phyloP scores from a whole-genome alignment of 1,140 invertebrate species.

The Carcinoscorpius rotundicauda region DNA sequence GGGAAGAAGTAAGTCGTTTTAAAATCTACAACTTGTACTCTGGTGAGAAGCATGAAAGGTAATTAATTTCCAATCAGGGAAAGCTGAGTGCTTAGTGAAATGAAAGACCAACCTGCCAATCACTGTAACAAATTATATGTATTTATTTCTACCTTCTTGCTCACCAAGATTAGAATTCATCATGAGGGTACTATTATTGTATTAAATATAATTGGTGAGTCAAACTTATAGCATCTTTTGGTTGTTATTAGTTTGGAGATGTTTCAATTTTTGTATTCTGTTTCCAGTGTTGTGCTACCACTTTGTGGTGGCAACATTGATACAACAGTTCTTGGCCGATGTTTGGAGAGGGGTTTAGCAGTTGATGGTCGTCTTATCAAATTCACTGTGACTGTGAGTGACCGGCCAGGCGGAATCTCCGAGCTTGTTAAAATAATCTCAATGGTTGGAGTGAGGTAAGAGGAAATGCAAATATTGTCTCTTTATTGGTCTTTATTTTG shows the following conservation, averaged over 20 bases:
- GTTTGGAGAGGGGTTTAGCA: slow-evolving; percentile 75
- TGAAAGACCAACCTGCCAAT: too few species aligned
- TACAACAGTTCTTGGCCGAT: slow-evolving; percentile 74
- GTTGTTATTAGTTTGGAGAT: neutral
- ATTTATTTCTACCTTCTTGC: too few species aligned
- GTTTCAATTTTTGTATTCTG: slow-evolving; percentile 1
- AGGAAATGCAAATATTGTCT: neutral
- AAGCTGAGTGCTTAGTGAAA: too few species aligned
- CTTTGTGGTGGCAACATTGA: slow-evolving; percentile 89
- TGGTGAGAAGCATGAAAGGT: too few species aligned
- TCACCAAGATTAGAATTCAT: too few species aligned
- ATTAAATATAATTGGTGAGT: neutral
- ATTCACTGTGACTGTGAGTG: slow-evolving; percentile 72
- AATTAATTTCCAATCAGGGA: too few species aligned
- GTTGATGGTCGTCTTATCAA: slow-evolving; percentile 74
- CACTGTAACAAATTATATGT: too few species aligned
- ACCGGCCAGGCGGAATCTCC: slow-evolving; percentile 73
- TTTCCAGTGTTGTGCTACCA: slow-evolving; percentile 58
- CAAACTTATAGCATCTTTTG: neutral
- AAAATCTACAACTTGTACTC: neutral
- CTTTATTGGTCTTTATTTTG: too few species aligned
- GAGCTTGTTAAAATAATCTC: slow-evolving; percentile 65
- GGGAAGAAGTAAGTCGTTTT: slow-evolving; percentile 59
- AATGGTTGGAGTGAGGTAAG: slow-evolving; percentile 49
- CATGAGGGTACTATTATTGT: too few species aligned